Evolutionary conservation across 1,140 invertebrate species (phyloP).

Genomic region (Nephotettix cincticeps): DNA sequence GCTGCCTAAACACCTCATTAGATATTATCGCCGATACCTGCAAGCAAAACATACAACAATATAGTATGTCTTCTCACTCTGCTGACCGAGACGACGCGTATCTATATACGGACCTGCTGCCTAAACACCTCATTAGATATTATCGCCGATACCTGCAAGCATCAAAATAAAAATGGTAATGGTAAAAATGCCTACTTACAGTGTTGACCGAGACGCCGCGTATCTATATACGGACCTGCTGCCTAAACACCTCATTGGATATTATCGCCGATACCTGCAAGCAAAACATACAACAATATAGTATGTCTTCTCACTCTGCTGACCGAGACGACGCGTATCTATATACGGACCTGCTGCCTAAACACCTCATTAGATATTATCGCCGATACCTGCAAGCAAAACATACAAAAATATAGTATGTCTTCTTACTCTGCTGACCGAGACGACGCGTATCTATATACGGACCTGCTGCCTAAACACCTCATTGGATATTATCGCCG

Average conservation of each 20-base stretch:
- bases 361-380: constrained; percentile 27
- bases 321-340: constrained; percentile 24
- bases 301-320: no score
- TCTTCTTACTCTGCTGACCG: no score
- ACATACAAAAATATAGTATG: no score
- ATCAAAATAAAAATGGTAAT: no score
- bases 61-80: constrained; percentile 15
- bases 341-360: constrained; percentile 7
- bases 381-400: constrained; percentile 26
- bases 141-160: constrained; percentile 27
- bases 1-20: no score
- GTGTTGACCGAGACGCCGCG: not conserved
- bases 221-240: not conserved
- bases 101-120: no score
- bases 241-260: constrained; percentile 16
- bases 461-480: no score
- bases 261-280: constrained; percentile 30
- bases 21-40: constrained; percentile 31
- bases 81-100: constrained; percentile 22
- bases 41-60: no score
- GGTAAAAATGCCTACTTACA: no score
- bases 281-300: no score
- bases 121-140: constrained; percentile 31
- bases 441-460: not conserved
- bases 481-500: constrained; percentile 28